Percentiles rank a stretch among this genome's conserved stretches.
These are phyloP conservation scores for Colletes collaris DNA, from an alignment of 2,888 invertebrate genomes.

Conservation along the genomic window DNA sequence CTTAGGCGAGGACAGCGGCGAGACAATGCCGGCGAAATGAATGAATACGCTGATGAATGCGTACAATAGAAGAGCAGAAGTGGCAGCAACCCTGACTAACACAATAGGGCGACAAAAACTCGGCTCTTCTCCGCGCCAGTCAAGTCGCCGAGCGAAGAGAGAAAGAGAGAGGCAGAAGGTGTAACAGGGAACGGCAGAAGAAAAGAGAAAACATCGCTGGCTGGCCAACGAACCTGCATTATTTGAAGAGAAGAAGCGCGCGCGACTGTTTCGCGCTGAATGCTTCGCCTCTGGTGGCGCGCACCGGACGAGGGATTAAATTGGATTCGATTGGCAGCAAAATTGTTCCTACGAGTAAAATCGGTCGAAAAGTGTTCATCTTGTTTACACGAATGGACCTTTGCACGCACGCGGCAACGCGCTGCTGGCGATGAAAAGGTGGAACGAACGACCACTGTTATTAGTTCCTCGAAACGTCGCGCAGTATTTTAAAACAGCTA, in stretches of 20 bases:
- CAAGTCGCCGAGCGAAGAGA: conserved; percentile 62
- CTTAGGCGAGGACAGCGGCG: conserved; percentile 76
- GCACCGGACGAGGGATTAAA: conserved; percentile 45
- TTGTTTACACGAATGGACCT: conserved; percentile 53
- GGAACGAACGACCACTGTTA: conserved; percentile 58
- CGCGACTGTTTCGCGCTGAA: conserved; percentile 63
- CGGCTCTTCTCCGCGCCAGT: conserved; percentile 66
- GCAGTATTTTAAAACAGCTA: too few species aligned
- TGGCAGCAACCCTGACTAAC: conserved; percentile 71
- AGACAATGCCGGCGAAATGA: conserved; percentile 81
- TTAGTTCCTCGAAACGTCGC: conserved; percentile 44
- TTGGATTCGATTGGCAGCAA: conserved; percentile 61
- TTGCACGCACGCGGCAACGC: conserved; percentile 58
- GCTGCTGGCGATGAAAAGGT: conserved; percentile 55
- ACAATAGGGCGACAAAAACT: conserved; percentile 79
- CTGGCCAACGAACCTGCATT: conserved; percentile 71
- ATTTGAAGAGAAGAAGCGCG: conserved; percentile 66
- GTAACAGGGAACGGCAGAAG: not conserved
- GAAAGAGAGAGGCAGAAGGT: conserved; percentile 39
- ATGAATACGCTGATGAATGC: conserved; percentile 82
- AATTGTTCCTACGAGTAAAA: conserved; percentile 55
- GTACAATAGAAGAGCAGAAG: conserved; percentile 78
- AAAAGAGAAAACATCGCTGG: conserved; percentile 29
- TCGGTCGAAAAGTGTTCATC: conserved; percentile 40
- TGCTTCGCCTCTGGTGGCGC: conserved; percentile 51